Base-by-base conservation (phyloP, 2,797 vertebrate species). In the Xenops minutus region DNA sequence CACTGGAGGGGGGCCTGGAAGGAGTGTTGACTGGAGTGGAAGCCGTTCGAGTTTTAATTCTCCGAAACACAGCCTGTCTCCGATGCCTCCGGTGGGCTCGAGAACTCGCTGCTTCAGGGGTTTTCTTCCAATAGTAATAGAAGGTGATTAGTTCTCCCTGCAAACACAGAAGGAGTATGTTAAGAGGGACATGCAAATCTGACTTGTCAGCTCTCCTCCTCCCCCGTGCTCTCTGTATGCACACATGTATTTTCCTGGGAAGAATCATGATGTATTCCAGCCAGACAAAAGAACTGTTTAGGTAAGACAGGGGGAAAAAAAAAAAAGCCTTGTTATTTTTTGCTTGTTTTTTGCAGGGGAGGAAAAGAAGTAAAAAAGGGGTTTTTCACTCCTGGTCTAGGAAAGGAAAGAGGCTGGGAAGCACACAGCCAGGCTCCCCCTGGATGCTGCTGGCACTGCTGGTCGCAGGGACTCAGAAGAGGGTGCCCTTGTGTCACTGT, bases 71-170 rank as follows among this genome's bases (percentile, higher is more conserved):
- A 3, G 99, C 99, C 97, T 99, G 99, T 44, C 99, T 98, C 48
- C 99, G 99, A 97, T 99, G 99, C 97, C 99, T 97, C 77, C 99
- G 99, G 95, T 99, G 99, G 48, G 99, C 99, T 89, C 99, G 98
- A 85, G 99, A 99, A 95, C 99, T 99, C 71, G 99, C 99, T 7
- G 99, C 99, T 93, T 99, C 99, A 0, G 99, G 99, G 15, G 99
- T 99, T 97, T 99, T 99, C 98, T 99, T 99, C 99, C 99, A 99
- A 96, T 99, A 99, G 98, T 99, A 99, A 95, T 99, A 99, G 98
- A 99, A 99, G 78, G 99, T 99, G 94, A 99, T 99, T 87, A 99
- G 98, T 86, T 99, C 99, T 62, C 99, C 99, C 99, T 99, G 98
- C 72, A 95, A 96, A 89, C 46, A 88, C 66, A 95, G 32, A 93